Evolutionary conservation across 2,113 vertebrate species (phyloP).

Genomic region (Cettia cetti): DNA sequence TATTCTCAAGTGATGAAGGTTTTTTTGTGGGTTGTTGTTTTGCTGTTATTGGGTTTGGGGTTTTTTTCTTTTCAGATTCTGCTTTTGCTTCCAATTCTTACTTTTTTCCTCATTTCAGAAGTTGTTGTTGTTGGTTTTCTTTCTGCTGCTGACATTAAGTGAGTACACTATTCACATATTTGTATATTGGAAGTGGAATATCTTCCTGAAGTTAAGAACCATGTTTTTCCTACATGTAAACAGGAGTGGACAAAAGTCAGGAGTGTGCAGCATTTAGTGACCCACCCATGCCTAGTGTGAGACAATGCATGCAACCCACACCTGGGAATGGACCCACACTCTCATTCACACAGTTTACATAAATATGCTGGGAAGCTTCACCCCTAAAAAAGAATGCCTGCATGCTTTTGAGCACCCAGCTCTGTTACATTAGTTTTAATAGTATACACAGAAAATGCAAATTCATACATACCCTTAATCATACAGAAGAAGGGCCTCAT

Average conservation of each 20-base stretch:
- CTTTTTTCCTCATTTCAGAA: neutral
- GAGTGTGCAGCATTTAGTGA: neutral
- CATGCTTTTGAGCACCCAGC: neutral
- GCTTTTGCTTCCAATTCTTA: neutral
- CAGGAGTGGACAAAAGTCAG: neutral
- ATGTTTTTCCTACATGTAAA: neutral
- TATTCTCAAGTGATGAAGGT: neutral
- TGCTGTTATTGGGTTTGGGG: too few relatives aligned
- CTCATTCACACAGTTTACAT: neutral
- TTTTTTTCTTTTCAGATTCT: neutral
- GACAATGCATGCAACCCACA: rapidly evolving
- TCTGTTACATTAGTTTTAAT: constrained; percentile 41
- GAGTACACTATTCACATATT: constrained; percentile 1
- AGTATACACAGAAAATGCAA: constrained; percentile 67
- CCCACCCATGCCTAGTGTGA: neutral
- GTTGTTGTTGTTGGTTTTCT: neutral
- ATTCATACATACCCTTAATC: constrained; percentile 67
- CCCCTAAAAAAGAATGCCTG: neutral
- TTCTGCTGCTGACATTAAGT: neutral
- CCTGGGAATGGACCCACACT: rapidly evolving
- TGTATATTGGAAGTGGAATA: neutral
- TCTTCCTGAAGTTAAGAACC: neutral
- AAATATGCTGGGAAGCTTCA: neutral
- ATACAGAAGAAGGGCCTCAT: constrained; percentile 62
- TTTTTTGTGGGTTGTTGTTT: neutral